Conservation (phyloP, 2,113 vertebrate species). For the Sus scrofa region DNA sequence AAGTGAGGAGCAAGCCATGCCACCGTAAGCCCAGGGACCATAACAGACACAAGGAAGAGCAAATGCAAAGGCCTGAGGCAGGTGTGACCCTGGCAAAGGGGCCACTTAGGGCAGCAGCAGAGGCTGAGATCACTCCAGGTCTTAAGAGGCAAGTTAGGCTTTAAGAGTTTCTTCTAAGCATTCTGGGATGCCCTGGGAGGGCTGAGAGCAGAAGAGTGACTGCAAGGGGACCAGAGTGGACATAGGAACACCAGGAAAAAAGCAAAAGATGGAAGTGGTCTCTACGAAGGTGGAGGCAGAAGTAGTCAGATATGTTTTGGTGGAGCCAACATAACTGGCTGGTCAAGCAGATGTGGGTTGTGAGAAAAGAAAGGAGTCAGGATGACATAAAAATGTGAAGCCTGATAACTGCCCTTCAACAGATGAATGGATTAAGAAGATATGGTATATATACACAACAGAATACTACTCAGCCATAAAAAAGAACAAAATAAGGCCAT, state of each 20-base stretch:
- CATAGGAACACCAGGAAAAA: background rate
- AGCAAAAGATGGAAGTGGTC: background rate
- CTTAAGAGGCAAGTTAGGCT: background rate
- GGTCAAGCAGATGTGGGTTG: too few species aligned
- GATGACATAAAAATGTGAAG: background rate
- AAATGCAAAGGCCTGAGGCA: background rate
- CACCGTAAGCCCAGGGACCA: background rate
- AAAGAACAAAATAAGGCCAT: too few species aligned
- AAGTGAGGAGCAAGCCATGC: rapidly evolving
- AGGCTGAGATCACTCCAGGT: background rate
- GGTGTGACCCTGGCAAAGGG: background rate
- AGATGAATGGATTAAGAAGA: too few species aligned
- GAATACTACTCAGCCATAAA: too few species aligned
- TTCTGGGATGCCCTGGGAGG: background rate
- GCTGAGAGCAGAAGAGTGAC: background rate
- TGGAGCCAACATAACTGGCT: background rate
- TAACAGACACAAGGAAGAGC: background rate
- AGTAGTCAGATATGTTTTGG: too few species aligned
- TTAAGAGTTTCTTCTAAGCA: background rate
- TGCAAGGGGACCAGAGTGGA: background rate
- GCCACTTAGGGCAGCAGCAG: background rate
- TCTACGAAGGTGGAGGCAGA: too few species aligned
- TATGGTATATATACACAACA: too few species aligned
- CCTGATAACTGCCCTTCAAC: background rate
- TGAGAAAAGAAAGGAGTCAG: background rate